Evolutionary conservation across 1,140 invertebrate genomes (phyloP).

Genomic region (Dufourea novaeangliae): DNA sequence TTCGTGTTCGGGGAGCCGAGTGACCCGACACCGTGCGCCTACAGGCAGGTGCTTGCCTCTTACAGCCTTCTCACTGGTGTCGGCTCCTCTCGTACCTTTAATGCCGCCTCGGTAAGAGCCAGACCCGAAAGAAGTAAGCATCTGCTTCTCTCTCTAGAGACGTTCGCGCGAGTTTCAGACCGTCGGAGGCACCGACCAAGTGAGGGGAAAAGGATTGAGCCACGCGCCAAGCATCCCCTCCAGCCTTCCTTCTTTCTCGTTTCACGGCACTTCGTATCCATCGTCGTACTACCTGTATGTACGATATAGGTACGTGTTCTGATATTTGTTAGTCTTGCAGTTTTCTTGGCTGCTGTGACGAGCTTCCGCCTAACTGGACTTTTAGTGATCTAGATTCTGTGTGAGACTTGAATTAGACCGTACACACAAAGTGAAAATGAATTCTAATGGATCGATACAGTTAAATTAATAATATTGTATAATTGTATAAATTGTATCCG

Average conservation of each 20-base stretch:
- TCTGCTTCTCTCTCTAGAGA: conserved; percentile 45
- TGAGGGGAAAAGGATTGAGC: conserved; percentile 50
- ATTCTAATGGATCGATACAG: no score
- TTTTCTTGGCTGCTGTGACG: no score
- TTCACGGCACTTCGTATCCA: conserved; percentile 8
- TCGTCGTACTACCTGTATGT: conserved; percentile 20
- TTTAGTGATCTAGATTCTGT: no score
- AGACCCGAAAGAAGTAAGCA: conserved; percentile 65
- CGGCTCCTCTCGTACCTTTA: conserved; percentile 64
- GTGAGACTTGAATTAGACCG: no score
- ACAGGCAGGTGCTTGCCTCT: conserved; percentile 68
- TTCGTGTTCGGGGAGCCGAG: conserved; percentile 51
- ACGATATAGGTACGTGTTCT: background rate
- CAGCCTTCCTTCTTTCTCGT: conserved; percentile 36
- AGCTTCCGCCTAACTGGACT: no score
- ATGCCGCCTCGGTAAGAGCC: conserved; percentile 63
- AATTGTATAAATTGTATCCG: no score
- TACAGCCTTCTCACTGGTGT: conserved; percentile 59
- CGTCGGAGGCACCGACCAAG: conserved; percentile 23
- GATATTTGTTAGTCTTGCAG: no score
- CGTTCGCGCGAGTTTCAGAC: conserved; percentile 57
- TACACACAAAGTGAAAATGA: no score
- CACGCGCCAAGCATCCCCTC: conserved; percentile 69
- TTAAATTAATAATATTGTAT: no score
- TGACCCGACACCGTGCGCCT: conserved; percentile 59